Base-by-base conservation (phyloP, 2,113 vertebrate genomes). In the Pardalotus punctatus region DNA sequence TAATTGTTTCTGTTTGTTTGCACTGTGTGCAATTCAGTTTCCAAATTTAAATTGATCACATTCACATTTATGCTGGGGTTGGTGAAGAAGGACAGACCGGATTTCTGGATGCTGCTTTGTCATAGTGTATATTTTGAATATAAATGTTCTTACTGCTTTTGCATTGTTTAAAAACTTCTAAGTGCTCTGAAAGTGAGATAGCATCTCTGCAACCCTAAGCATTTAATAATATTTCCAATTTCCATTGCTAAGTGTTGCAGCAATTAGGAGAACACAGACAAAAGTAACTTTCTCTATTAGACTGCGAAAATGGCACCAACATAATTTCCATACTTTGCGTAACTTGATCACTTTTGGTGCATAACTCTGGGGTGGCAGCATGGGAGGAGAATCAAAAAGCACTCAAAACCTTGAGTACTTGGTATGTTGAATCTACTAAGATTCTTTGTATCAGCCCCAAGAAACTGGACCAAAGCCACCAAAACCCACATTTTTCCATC, bases 321-420 rank as follows among this genome's bases (percentile, higher is more conserved):
- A 0, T 19, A 8, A 10, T 54, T 79, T 85, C 21, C 50, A 40
- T 54, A 28, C 23, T 67, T 73, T 29, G 36, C 0, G 0, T 65
- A 42, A 36, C 29, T 53, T 77, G 21, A 4, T 83, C 0, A 3
- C 50, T 78, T 73, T 84, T 74, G 9, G 15, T 88, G 24, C 17
- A 3, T 43, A 25, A 60, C 21, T 74, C 19, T 33, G 24, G 13
- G 8, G 5, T 14, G 4, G 25, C 19, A 35, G 45, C 29, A 11
- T 11, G 12, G 28, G 9, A 40, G 14, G 12, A 60, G 14, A 29
- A 67, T 58, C 18, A 43, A 40, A 38, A 82, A 51, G 2, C n/a
- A 11, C 22, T 13, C 6, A 42, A 65, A 43, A 54, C 33, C 6
- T 19, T 38, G 27, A 80, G 14, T 11, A 7, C 31, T 91, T 40